Evolutionary conservation across 1,140 invertebrate genomes (phyloP).

Genomic region (Drosophila bifasciata): DNA sequence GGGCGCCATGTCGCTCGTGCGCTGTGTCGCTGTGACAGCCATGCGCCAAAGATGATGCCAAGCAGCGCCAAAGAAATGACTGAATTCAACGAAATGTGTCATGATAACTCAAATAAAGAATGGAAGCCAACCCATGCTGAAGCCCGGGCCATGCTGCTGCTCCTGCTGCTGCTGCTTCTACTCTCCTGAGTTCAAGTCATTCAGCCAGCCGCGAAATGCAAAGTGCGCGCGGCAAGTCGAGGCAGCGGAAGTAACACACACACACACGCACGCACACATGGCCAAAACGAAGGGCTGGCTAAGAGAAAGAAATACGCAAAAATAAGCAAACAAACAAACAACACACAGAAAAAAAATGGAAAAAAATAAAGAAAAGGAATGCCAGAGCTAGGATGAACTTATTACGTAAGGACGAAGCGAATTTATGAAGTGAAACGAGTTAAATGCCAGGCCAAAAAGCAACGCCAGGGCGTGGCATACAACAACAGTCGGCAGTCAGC

Average conservation of each 20-base stretch:
- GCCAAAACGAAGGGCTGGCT: background rate
- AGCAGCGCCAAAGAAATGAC: constrained; percentile 68
- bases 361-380: constrained; percentile 14
- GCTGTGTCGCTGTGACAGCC: constrained; percentile 61
- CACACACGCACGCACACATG: constrained; percentile 60
- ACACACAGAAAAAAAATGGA: constrained; percentile 10
- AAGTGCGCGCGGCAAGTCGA: constrained; percentile 56
- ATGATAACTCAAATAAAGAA: constrained; percentile 83
- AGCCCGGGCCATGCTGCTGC: constrained; percentile 40
- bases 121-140: constrained; percentile 56
- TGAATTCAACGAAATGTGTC: constrained; percentile 82
- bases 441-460: constrained; percentile 75
- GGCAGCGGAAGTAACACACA: constrained; percentile 50
- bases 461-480: constrained; percentile 25
- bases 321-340: background rate
- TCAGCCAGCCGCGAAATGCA: constrained; percentile 79
- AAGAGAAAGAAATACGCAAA: constrained; percentile 20
- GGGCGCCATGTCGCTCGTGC: constrained; percentile 61
- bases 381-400: constrained; percentile 55
- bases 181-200: constrained; percentile 48
- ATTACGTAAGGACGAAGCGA: constrained; percentile 73
- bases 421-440: constrained; percentile 82
- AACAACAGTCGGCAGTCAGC: background rate
- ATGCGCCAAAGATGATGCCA: constrained; percentile 73
- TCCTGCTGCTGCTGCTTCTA: constrained; percentile 5